A percentile compares a stretch with the other conserved stretches of the same genome.
Conservation (phyloP, 1,140 invertebrate species). For the Choristoneura fumiferana region DNA sequence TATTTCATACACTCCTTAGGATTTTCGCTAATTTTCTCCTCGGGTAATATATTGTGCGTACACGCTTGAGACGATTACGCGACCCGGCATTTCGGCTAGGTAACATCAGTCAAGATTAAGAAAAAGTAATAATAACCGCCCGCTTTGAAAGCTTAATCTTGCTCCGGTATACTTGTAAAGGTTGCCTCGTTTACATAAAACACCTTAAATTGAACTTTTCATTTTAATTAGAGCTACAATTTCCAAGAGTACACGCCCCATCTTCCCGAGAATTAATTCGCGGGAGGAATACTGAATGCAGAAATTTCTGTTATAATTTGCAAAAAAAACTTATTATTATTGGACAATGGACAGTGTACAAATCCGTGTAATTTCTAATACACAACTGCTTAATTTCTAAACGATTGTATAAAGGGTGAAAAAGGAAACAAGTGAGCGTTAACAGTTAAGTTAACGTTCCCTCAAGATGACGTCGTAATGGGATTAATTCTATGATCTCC, state of each 20-base stretch:
- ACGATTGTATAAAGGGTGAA: too few species aligned
- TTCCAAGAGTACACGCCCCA: neutral
- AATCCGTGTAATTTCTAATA: too few species aligned
- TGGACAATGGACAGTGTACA: too few species aligned
- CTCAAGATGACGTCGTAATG: too few species aligned
- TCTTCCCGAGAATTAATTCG: too few species aligned
- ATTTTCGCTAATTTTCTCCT: constrained; percentile 40
- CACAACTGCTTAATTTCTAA: too few species aligned
- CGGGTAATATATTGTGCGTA: neutral
- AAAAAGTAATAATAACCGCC: neutral
- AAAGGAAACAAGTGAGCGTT: too few species aligned
- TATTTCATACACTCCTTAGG: constrained; percentile 49
- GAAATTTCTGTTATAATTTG: too few species aligned
- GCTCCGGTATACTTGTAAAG: neutral
- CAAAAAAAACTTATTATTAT: too few species aligned
- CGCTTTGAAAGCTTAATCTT: neutral
- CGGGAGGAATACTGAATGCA: too few species aligned
- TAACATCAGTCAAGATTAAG: constrained; percentile 7
- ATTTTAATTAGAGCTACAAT: neutral
- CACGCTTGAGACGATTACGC: constrained; percentile 25
- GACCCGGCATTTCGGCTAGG: neutral
- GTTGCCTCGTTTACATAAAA: neutral
- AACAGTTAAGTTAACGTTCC: too few species aligned
- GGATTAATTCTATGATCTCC: too few species aligned
- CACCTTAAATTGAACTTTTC: neutral